Evolutionary conservation across 2,888 invertebrate genomes (phyloP), one percentile per base, ranked within the genome.

Genomic region (Meghimatium bilineatum): DNA sequence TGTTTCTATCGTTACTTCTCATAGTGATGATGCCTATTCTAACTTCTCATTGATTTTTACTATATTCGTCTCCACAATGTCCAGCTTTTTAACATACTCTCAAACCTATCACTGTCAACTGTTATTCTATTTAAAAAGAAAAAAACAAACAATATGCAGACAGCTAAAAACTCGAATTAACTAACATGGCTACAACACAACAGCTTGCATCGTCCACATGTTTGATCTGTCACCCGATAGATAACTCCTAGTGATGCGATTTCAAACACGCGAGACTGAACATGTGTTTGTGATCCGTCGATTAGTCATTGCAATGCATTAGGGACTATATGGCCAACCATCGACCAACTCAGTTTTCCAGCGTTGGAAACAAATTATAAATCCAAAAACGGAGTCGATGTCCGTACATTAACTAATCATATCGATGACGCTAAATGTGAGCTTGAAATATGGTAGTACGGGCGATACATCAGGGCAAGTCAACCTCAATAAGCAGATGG

Each of bases 231-330:
- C 75, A 76, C 23, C 29, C n/a, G 3, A 20, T 20, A 56, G 56
- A 76, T 76, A 56, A 76, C 75, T 34, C 6, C 23, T 26, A 71
- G 23, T 5, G 38, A 20, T 20, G 20, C 26, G 69, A 71, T 71
- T 71, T 20, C 26, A 36, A 71, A 49, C 72, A 71, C 44, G 72
- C 72, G 72, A 14, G n/a, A 36, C 10, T 49, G 49, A 56, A 32
- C 75, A 76, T 20, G 34, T 76, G 75, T 76, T 76, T 76, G 5
- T 76, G 75, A 76, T 56, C 72, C n/a, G 72, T 8, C 72, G 44
- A 72, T 72, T 72, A 49, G 44, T 72, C 72, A 72, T 26, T 1
- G 44, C 29, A 29, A 72, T 72, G 49, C 10, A 49, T 72, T 44
- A 49, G 49, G 12, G 6, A 8, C 49, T 44, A n/a, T 49, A 5